phyloP scores from a whole-genome alignment of 2,888 invertebrate genomes.

The Clanis bilineata region DNA sequence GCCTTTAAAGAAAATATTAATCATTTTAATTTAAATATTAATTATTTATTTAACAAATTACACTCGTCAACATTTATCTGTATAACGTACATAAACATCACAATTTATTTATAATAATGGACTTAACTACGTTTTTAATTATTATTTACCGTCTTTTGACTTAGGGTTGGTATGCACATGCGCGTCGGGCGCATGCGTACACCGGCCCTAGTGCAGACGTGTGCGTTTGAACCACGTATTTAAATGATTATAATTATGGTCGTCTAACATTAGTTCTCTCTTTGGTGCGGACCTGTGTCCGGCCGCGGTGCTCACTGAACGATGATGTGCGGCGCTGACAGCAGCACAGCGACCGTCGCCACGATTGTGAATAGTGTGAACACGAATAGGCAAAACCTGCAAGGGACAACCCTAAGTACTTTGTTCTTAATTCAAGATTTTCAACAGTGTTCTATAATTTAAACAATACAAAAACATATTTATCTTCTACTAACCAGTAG shows the following conservation, averaged over 20 bases:
- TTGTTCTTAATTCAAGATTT: not conserved
- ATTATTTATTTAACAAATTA: conserved; percentile 70
- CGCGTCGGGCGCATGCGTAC: conserved; percentile 28
- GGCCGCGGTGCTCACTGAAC: conserved; percentile 86
- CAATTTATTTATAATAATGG: conserved; percentile 70
- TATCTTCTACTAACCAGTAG: no score
- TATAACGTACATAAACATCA: conserved; percentile 65
- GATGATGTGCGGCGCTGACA: conserved; percentile 97
- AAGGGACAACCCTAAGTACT: conserved; percentile 25
- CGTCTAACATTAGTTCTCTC: conserved; percentile 73
- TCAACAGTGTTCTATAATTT: not conserved
- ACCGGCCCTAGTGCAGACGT: conserved; percentile 48
- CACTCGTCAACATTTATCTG: conserved; percentile 69
- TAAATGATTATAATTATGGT: conserved; percentile 29
- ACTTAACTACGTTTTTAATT: conserved; percentile 62
- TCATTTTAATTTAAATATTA: conserved; percentile 24
- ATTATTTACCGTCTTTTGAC: conserved; percentile 68
- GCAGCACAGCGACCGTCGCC: conserved; percentile 94
- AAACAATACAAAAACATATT: no score
- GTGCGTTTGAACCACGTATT: conserved; percentile 76
- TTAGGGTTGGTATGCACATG: not conserved
- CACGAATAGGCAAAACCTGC: conserved; percentile 95
- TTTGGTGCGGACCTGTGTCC: conserved; percentile 35
- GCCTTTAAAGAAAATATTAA: conserved; percentile 12
- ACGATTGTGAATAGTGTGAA: conserved; percentile 97